phyloP scores from a whole-genome alignment of 1,140 invertebrate species.

The Gryllus bimaculatus region DNA sequence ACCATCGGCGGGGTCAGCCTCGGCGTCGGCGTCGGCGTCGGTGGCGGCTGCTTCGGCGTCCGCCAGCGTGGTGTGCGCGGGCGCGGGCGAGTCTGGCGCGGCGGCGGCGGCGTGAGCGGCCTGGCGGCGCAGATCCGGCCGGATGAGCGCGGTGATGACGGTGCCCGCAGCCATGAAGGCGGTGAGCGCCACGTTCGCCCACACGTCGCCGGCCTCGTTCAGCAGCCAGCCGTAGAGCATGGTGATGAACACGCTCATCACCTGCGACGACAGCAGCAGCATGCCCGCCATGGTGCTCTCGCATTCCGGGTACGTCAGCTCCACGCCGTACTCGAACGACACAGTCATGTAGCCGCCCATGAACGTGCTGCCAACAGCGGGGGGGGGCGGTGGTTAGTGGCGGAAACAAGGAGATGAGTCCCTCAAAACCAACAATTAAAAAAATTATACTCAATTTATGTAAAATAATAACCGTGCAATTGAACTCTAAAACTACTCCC shows the following conservation, averaged over 20 bases:
- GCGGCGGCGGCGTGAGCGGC: constrained; percentile 40
- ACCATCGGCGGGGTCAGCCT: background rate
- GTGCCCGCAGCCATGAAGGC: constrained; percentile 56
- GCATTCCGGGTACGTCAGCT: background rate
- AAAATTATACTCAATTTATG: too few species aligned
- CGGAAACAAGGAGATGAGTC: too few species aligned
- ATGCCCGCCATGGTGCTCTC: background rate
- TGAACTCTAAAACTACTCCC: too few species aligned
- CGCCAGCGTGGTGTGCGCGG: background rate
- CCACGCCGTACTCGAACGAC: background rate
- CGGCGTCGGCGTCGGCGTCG: too few species aligned
- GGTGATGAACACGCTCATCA: constrained; percentile 64
- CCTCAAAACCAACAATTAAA: too few species aligned
- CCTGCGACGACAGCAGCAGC: background rate
- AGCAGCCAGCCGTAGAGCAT: constrained; percentile 51
- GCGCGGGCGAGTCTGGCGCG: background rate
- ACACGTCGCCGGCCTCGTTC: constrained; percentile 45
- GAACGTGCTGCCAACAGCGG: background rate
- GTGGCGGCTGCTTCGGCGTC: background rate
- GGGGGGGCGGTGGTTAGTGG: too few species aligned
- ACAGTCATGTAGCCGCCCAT: background rate
- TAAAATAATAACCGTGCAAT: too few species aligned
- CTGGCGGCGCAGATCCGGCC: constrained; percentile 64
- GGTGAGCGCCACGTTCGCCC: constrained; percentile 58
- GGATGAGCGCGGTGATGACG: constrained; percentile 60